Evolutionary conservation across 2,113 vertebrate species (phyloP), one percentile per base, ranked within the genome.

Genomic region (Hyla sarda): DNA sequence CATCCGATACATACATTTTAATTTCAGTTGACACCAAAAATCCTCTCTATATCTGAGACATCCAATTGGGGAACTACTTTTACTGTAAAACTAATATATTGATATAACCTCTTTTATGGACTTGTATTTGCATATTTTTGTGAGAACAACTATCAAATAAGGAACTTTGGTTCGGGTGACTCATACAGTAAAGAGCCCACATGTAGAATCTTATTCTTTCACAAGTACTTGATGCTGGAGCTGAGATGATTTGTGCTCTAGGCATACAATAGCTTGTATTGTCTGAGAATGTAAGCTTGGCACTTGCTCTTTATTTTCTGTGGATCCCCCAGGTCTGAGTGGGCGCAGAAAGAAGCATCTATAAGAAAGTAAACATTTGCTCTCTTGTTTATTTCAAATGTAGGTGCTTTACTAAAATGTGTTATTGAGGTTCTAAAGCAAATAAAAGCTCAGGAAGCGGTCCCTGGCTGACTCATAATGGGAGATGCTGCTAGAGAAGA

Each of bases 241-340:
- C 58, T 48, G 41, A 32, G 72, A 76, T 60, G 56, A 32, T 77
- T 62, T 76, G 34, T 65, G 34, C 72, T 34, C 17, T 23, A 58
- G 52, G 71, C 32, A 62, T 13, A 60, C 73, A 84, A 76, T 84
- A 8, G 47, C 65, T 16, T 25, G 19, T 34, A 37, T n/a, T 25
- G 19, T 83, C 21, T 41, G 69, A 60, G 50, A 60, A 13, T 21
- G 17, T 75, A 84, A 75, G 34, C 54, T 6, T 58, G 56, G 54
- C n/a, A 45, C 34, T 47, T 84, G 28, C 17, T 73, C 65, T 74
- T 74, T 74, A 58, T 84, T 52, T 84, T 19, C 71, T 60, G 34
- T 45, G 34, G 71, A 75, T 52, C 30, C 28, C 47, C 67, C 82
- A 54, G 82, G 30, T 74, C 37, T 58, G 71, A 74, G 69, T 84